Evolutionary conservation across 2,113 vertebrate genomes (phyloP).

Genomic region (Penelope pileata): DNA sequence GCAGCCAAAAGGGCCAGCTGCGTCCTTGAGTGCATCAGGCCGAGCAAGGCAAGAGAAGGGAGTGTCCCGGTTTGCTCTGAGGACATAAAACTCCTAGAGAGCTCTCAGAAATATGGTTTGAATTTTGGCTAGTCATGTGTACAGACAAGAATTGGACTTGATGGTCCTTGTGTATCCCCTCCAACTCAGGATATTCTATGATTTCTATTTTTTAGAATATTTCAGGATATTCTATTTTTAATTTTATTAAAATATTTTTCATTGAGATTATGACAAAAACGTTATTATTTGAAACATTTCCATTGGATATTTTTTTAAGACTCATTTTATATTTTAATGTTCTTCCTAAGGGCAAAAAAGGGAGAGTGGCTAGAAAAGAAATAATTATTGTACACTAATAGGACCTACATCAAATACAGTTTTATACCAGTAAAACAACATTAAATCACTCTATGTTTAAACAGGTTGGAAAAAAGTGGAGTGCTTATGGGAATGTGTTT

Average conservation of each 20-base stretch:
- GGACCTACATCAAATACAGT: background rate
- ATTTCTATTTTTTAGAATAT: background rate
- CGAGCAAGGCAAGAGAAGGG: too few species aligned
- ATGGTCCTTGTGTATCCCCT: too few species aligned
- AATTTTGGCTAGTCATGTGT: too few species aligned
- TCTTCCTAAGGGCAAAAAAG: background rate
- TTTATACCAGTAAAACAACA: background rate
- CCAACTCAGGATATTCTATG: too few species aligned
- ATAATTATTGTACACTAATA: background rate
- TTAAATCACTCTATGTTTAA: background rate
- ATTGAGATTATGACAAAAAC: background rate
- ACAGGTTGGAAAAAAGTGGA: background rate
- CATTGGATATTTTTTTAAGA: background rate
- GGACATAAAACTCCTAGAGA: too few species aligned
- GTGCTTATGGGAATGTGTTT: background rate
- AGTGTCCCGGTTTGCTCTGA: too few species aligned
- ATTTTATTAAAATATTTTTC: background rate
- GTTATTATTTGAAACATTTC: background rate
- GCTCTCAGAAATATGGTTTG: too few species aligned
- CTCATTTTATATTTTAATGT: background rate
- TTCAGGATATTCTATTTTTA: background rate
- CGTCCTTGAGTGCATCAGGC: too few species aligned
- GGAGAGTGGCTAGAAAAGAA: background rate
- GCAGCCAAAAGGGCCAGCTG: too few species aligned
- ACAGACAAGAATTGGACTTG: too few species aligned